Evolutionary conservation across 2,113 vertebrate genomes (phyloP).

Genomic region (Syngnathoides biaculeatus): DNA sequence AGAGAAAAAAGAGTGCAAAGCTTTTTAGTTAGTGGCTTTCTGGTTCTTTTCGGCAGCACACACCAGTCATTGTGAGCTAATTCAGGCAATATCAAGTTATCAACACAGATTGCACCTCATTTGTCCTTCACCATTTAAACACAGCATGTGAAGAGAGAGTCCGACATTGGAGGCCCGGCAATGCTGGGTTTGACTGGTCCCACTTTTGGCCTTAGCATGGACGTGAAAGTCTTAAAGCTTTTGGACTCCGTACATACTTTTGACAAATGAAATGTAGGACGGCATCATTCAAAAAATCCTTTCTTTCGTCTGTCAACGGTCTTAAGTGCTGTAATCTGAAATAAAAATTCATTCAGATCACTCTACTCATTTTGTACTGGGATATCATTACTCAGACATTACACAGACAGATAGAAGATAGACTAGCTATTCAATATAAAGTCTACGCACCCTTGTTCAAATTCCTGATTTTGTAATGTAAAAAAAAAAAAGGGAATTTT

Average conservation of each 20-base stretch:
- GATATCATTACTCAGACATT: neutral
- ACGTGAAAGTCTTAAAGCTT: neutral
- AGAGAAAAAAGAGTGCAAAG: neutral
- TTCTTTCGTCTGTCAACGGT: neutral
- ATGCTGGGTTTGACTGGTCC: neutral
- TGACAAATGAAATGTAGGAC: slow-evolving; percentile 1
- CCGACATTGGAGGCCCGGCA: neutral
- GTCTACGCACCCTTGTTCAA: neutral
- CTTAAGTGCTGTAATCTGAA: neutral
- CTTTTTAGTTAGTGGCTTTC: neutral
- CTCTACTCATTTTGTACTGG: neutral
- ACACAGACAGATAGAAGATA: neutral
- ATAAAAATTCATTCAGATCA: neutral
- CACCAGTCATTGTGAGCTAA: neutral
- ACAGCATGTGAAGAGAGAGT: neutral
- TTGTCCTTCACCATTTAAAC: neutral
- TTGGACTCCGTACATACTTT: neutral
- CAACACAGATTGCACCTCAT: neutral
- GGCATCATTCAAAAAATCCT: neutral
- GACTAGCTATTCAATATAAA: neutral
- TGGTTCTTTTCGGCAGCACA: slow-evolving; percentile 4
- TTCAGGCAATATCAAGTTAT: neutral
- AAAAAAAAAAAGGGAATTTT: too few relatives aligned
- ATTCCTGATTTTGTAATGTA: too few relatives aligned
- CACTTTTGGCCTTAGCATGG: neutral